Percentiles rank a stretch among this genome's conserved stretches.
phyloP scores from a whole-genome alignment of 2,888 invertebrate genomes.

The Napeogenes inachia region DNA sequence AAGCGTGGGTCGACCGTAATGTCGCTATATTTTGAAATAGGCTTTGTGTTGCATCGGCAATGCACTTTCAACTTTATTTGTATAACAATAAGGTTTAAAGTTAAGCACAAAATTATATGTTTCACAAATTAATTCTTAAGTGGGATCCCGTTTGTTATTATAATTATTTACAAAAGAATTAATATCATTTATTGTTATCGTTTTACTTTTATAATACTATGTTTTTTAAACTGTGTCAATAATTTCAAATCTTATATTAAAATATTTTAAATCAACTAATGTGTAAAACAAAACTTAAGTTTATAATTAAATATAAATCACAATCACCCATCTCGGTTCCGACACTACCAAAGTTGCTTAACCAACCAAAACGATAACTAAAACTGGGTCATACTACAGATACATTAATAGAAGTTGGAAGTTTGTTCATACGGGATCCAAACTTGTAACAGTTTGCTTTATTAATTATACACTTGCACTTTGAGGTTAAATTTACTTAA shows the following conservation, averaged over 20 bases:
- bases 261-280: no score
- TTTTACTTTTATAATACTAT: neutral
- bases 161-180: neutral
- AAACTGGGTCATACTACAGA: slow-evolving; percentile 1
- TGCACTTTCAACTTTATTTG: slow-evolving; percentile 15
- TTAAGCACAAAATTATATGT: slow-evolving; percentile 20
- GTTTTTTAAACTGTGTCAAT: neutral
- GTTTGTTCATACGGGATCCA: slow-evolving; percentile 13
- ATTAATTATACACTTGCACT: slow-evolving; percentile 21
- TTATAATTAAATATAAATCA: neutral
- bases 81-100: slow-evolving; percentile 14
- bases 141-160: slow-evolving; percentile 13
- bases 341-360: slow-evolving; percentile 4
- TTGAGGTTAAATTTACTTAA: slow-evolving; percentile 8
- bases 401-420: slow-evolving; percentile 2
- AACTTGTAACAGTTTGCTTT: slow-evolving; percentile 10
- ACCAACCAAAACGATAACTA: slow-evolving; percentile 13
- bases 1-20: slow-evolving; percentile 62
- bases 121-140: slow-evolving; percentile 24
- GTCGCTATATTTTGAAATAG: slow-evolving; percentile 64
- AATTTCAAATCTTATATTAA: no score
- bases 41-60: slow-evolving; percentile 22
- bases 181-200: neutral
- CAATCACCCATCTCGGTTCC: neutral
- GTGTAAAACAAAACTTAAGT: no score